phyloP scores from a whole-genome alignment of 2,888 invertebrate genomes.

The Acrobasis repandana region DNA sequence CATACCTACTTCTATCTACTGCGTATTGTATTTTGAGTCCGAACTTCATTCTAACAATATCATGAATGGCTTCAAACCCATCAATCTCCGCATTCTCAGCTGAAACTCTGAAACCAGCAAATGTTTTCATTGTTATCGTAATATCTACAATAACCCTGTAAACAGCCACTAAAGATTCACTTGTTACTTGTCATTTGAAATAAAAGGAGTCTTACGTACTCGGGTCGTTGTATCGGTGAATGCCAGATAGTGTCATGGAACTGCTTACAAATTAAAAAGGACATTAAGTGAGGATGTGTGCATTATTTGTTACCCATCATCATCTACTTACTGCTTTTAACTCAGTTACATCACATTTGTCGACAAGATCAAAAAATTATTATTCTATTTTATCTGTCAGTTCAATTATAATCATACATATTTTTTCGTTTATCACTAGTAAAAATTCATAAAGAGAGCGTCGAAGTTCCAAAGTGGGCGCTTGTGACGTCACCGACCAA shows the following conservation, averaged over 20 bases:
- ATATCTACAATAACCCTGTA: not conserved
- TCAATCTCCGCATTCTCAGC: not conserved
- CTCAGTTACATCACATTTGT: too few species aligned
- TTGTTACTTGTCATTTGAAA: conserved; percentile 26
- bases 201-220: conserved; percentile 37
- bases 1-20: too few species aligned
- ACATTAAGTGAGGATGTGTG: not conserved
- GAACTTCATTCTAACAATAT: not conserved
- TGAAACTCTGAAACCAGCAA: not conserved
- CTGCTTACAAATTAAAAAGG: conserved; percentile 19
- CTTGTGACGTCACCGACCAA: too few species aligned
- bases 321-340: too few species aligned
- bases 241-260: conserved; percentile 37
- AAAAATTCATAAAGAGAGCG: too few species aligned
- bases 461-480: too few species aligned
- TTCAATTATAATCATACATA: too few species aligned
- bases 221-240: conserved; percentile 39
- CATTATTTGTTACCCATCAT: too few species aligned
- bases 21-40: not conserved
- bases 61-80: not conserved
- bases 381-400: too few species aligned
- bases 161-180: conserved; percentile 6
- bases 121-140: not conserved
- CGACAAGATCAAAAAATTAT: too few species aligned
- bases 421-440: too few species aligned